A percentile compares a stretch with the other conserved stretches of the same genome.
phyloP scores from a whole-genome alignment of 2,888 invertebrate species.

The Caenorhabditis wallacei region DNA sequence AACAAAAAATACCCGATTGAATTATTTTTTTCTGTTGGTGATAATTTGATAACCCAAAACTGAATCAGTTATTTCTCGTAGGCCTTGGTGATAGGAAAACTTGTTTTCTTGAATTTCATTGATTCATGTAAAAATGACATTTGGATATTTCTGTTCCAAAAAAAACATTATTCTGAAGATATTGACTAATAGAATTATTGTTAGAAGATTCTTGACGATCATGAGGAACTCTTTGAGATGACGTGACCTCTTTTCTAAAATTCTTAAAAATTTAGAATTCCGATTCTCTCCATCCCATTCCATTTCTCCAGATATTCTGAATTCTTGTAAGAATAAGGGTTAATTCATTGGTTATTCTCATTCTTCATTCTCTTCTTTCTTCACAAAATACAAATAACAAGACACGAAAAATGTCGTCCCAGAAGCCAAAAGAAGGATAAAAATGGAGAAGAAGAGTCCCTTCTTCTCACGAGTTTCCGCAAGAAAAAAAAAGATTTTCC shows the following conservation, averaged over 20 bases:
- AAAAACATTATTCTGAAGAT: no score
- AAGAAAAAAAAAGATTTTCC: background rate
- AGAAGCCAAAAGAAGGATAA: background rate
- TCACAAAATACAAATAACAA: background rate
- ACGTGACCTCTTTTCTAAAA: background rate
- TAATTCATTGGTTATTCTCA: background rate
- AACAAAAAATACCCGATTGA: no score
- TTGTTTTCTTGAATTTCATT: no score
- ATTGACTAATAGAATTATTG: no score
- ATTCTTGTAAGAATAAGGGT: background rate
- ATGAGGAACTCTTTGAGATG: no score
- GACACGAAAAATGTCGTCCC: background rate
- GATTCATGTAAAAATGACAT: no score
- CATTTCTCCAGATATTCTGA: background rate
- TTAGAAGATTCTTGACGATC: no score
- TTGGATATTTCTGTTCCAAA: no score
- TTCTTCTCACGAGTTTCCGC: constrained; percentile 4
- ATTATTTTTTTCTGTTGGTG: no score
- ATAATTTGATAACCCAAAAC: no score
- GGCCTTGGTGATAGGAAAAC: no score
- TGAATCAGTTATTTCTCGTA: no score
- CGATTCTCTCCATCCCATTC: background rate
- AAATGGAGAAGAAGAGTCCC: constrained; percentile 8
- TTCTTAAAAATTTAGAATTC: background rate
- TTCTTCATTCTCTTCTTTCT: background rate